Evolutionary conservation across 2,888 invertebrate species (phyloP).

Genomic region (Papilio demoleus): DNA sequence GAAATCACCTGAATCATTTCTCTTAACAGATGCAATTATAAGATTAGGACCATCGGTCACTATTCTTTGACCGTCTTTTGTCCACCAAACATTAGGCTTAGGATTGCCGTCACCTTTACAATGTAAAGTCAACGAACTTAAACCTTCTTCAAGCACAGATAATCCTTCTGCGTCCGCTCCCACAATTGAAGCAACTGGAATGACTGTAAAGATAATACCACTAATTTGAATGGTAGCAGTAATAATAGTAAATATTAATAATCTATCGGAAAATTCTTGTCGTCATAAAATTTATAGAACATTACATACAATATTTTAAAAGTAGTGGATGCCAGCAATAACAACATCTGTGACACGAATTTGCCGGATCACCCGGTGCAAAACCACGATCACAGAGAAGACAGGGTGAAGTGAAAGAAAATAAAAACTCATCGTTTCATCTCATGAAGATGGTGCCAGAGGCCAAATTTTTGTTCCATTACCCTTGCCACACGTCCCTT

Average conservation of each 20-base stretch:
- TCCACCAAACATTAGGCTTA: constrained; percentile 87
- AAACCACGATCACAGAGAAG: no score
- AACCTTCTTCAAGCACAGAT: constrained; percentile 85
- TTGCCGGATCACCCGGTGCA: no score
- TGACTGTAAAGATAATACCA: constrained; percentile 65
- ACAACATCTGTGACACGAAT: no score
- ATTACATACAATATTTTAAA: no score
- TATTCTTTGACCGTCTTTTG: constrained; percentile 80
- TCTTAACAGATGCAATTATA: constrained; percentile 79
- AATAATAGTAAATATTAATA: neutral
- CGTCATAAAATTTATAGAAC: no score
- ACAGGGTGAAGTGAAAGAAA: no score
- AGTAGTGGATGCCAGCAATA: no score
- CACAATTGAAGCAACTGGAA: constrained; percentile 81
- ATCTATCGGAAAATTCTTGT: no score
- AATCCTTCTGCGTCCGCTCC: constrained; percentile 78
- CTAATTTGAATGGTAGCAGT: neutral
- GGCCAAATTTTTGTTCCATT: no score
- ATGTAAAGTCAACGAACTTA: constrained; percentile 84
- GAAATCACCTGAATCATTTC: constrained; percentile 75
- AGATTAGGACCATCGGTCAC: constrained; percentile 77
- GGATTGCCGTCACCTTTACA: constrained; percentile 89
- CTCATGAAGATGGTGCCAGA: no score
- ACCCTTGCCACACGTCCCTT: no score
- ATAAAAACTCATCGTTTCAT: no score